Evolutionary conservation across 2,888 invertebrate genomes (phyloP), one percentile per base, ranked within the genome.

Genomic region (Drosophila kambysellisi): DNA sequence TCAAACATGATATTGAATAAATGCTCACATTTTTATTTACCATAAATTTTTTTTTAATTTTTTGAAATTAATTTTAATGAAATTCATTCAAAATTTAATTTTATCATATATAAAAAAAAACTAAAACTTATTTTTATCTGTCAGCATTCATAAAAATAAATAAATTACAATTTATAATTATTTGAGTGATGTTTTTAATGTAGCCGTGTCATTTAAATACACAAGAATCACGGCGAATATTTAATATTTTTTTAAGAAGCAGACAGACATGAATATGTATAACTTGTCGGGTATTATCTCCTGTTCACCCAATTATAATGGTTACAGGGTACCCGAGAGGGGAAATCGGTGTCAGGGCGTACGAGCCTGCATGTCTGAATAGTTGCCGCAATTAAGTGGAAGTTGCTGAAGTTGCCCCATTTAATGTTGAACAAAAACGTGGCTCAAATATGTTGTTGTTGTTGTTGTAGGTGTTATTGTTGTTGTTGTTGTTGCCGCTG

Each of bases 291-390:
- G 15, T 8, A 35, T 30, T n/a, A 56, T 17, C 8, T 20, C 25
- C n/a, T n/a, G 11, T 29, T 17, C 11, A 25, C 5, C 9, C 25
- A 53, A 17, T 54, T 20, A 17, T 48, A 29, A 35, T 8, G 25
- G 2, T 29, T 59, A 20, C 37, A 41, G 51, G 32, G 32, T 20
- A 48, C 15, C 12, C 32, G 30, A 41, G 32, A 37, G 30, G 33
- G 6, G 59, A 77, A 74, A 71, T 73, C 70, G 62, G 89, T 89
- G 82, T 76, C 88, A 82, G 80, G 78, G 71, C 66, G 88, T 89
- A 64, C 89, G 50, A 59, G 68, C 54, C 63, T 82, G 73, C 82
- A 76, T 79, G 84, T 60, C 52, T 68, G 12, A 41, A 56, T 35
- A 32, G 33, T 68, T 60, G 30, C 79, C 71, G 37, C 61, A 64